Conservation (phyloP, 2,888 invertebrate genomes). For the Dryadula phaetusa region DNA sequence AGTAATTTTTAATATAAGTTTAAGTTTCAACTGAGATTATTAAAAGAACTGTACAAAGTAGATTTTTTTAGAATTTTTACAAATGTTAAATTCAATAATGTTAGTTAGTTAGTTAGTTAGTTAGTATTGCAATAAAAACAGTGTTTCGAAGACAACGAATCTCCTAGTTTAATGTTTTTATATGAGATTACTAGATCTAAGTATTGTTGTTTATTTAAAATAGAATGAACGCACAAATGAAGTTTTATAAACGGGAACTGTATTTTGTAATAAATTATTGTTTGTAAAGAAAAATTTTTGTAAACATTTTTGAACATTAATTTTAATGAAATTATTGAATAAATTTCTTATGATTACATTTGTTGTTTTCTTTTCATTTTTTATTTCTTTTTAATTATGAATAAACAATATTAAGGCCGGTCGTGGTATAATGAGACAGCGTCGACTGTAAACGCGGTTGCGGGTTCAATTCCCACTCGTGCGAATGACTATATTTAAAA, state of each 20-base stretch:
- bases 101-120: constrained; percentile 34
- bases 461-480: too few relatives aligned
- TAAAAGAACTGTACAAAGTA: constrained; percentile 72
- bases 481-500: too few relatives aligned
- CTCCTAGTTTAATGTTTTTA: constrained; percentile 70
- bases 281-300: constrained; percentile 63
- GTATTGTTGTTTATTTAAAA: constrained; percentile 71
- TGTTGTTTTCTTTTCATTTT: constrained; percentile 1
- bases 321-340: constrained; percentile 75
- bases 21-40: constrained; percentile 71
- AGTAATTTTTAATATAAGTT: constrained; percentile 37
- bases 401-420: too few relatives aligned
- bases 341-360: constrained; percentile 63
- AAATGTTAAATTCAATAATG: constrained; percentile 63
- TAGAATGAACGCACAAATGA: constrained; percentile 66
- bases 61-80: constrained; percentile 73
- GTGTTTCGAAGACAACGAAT: constrained; percentile 64
- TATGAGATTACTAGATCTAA: constrained; percentile 79
- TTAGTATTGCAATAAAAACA: constrained; percentile 54
- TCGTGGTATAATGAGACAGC: too few relatives aligned
- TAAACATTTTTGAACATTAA: constrained; percentile 68
- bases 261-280: constrained; percentile 82
- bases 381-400: too few relatives aligned
- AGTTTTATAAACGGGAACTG: constrained; percentile 61
- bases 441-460: too few relatives aligned